Evolutionary conservation across 2,113 vertebrate species (phyloP), one percentile per base, ranked within the genome.

Genomic region (Rhynchomys soricoides): DNA sequence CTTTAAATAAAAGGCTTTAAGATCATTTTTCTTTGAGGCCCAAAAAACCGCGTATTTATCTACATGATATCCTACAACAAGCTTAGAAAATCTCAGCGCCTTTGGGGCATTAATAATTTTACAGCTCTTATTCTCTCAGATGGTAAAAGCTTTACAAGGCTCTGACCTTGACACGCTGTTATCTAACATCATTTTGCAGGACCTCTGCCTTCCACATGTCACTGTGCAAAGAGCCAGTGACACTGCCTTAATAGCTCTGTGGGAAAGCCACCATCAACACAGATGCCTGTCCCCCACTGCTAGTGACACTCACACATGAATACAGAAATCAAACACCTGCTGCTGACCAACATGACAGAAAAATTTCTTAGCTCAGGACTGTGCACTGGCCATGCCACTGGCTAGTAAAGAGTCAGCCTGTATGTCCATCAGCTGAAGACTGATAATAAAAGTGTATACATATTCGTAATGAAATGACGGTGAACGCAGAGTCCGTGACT

Each of bases 111-210:
- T 57, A 95, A 90, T 91, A 73, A 89, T 96, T 96, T 95, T 74
- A 94, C 43, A 94, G 73, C 55, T 93, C 89, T 74, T 45, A 89
- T 77, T n/a, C 40, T 93, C 86, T 96, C 91, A 43, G 92, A 93
- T 78, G 59, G n/a, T 37, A 95, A 94, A 92, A 50, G 83, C 90
- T 92, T 92, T 52, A 73, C 75, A 75, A 94, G 92, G 90, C 71
- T 86, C 1, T 97, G 94, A 96, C 97, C 96, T 92, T 96, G 96
- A 95, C 87, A 90, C 48, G 40, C 70, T 97, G 92, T 75, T 92
- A 95, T 77, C 77, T 89, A 94, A 57, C 73, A 95, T 89, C 87
- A 89, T 79, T 97, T 95, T 93, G 62, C 92, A 94, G 68, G 62
- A 95, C 45, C 34, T 92, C 89, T 86, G 31, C 79, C 74, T 75